Conservation (phyloP, 2,888 invertebrate species). For the Drosophila anomelani region DNA sequence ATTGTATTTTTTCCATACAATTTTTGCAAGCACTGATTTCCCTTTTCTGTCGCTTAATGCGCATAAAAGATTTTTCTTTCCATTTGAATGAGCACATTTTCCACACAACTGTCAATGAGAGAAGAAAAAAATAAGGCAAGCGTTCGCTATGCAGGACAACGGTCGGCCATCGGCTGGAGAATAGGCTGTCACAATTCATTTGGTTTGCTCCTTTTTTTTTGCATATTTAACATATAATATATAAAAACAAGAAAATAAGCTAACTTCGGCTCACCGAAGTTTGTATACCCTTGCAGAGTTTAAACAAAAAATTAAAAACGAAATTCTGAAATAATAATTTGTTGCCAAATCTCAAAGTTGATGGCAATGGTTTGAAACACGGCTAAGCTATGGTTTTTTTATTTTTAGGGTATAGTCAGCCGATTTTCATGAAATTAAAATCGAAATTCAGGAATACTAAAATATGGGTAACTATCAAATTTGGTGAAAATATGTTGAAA, state of each 20-base stretch:
- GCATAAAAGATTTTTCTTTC: conserved; percentile 81
- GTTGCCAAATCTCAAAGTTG: too few relatives aligned
- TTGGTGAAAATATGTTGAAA: too few relatives aligned
- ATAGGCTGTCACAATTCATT: conserved; percentile 67
- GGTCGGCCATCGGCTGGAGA: conserved; percentile 25
- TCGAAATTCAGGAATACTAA: too few relatives aligned
- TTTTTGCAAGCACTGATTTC: conserved; percentile 74
- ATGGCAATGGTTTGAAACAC: too few relatives aligned
- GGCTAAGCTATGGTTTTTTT: too few relatives aligned
- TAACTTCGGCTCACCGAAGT: too few relatives aligned
- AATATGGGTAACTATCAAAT: too few relatives aligned
- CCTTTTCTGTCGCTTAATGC: conserved; percentile 79
- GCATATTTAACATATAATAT: conserved; percentile 65
- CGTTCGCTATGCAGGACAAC: conserved; percentile 8
- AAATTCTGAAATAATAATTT: too few relatives aligned
- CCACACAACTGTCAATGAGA: conserved; percentile 78
- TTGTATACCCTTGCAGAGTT: too few relatives aligned
- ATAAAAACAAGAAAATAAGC: background rate
- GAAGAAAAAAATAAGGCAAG: conserved; percentile 36
- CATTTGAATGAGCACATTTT: conserved; percentile 78
- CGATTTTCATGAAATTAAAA: too few relatives aligned
- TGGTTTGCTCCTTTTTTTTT: conserved; percentile 52
- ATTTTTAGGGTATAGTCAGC: too few relatives aligned
- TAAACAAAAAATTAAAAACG: too few relatives aligned
- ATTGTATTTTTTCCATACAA: conserved; percentile 71